A percentile compares a stretch with the other conserved stretches of the same genome.
Conservation (phyloP, 2,888 invertebrate genomes). For the Drosophila putrida region DNA sequence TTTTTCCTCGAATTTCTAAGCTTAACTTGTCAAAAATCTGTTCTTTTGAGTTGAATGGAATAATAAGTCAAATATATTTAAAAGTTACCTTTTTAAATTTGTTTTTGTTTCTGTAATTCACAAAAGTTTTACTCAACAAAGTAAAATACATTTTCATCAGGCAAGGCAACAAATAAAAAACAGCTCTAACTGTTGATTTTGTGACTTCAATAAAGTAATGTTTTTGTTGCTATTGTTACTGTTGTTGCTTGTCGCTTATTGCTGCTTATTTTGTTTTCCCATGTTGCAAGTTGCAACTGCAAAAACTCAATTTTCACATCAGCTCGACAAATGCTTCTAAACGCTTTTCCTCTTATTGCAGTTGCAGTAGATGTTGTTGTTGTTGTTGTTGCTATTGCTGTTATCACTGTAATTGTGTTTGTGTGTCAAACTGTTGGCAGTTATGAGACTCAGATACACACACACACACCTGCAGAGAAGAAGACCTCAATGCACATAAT, state of each 20-base stretch:
- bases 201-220: slow-evolving; percentile 22
- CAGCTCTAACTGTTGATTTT: slow-evolving; percentile 19
- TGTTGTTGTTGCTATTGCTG: slow-evolving; percentile 29
- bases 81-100: not conserved
- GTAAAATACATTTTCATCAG: too few relatives aligned
- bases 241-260: slow-evolving; percentile 11
- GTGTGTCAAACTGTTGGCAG: slow-evolving; percentile 76
- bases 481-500: slow-evolving; percentile 48
- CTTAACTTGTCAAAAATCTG: too few relatives aligned
- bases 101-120: not conserved
- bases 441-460: slow-evolving; percentile 53
- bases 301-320: slow-evolving; percentile 64
- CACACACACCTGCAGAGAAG: slow-evolving; percentile 11
- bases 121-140: not conserved
- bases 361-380: slow-evolving; percentile 8
- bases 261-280: slow-evolving; percentile 16
- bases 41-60: too few relatives aligned
- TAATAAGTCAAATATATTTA: not conserved
- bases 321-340: slow-evolving; percentile 54
- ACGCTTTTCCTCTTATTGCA: slow-evolving; percentile 40
- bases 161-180: not conserved
- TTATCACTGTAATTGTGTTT: slow-evolving; percentile 78
- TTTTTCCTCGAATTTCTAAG: too few relatives aligned
- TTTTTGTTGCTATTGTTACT: slow-evolving; percentile 9
- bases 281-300: slow-evolving; percentile 31